Conservation (phyloP, 2,113 vertebrate species). For the Gobius niger region DNA sequence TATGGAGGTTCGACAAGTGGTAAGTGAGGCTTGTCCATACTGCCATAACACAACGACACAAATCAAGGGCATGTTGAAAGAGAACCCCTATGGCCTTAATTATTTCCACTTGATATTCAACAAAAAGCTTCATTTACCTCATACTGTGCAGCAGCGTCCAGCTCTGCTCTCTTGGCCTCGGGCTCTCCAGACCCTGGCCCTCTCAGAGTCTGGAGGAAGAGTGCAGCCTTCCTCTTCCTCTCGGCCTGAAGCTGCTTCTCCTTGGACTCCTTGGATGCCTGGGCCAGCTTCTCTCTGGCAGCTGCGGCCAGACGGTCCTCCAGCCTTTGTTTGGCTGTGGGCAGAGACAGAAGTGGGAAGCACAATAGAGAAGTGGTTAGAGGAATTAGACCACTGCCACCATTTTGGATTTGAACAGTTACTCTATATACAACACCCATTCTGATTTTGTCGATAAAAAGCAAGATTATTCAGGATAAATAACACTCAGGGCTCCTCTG, state of each 20-base stretch:
- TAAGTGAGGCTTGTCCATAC: too few relatives aligned
- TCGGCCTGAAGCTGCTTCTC: constrained; percentile 97
- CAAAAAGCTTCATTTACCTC: constrained; percentile 72
- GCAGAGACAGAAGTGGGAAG: constrained; percentile 27
- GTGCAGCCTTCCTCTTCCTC: constrained; percentile 92
- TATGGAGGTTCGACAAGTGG: too few relatives aligned
- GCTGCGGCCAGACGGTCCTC: constrained; percentile 97
- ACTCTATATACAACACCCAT: too few relatives aligned
- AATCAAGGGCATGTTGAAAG: too few relatives aligned
- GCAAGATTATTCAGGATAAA: neutral
- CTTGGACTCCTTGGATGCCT: constrained; percentile 97
- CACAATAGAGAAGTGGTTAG: constrained; percentile 24
- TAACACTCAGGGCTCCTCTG: too few relatives aligned
- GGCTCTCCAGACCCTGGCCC: constrained; percentile 80
- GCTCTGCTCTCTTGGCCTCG: constrained; percentile 80
- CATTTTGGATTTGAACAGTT: constrained; percentile 6
- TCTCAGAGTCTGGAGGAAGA: constrained; percentile 92
- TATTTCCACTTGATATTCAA: neutral
- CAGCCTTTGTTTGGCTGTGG: constrained; percentile 92
- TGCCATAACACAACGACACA: too few relatives aligned
- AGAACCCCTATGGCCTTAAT: too few relatives aligned
- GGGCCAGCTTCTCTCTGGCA: constrained; percentile 94
- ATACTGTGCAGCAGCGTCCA: constrained; percentile 70
- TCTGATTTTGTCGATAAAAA: too few relatives aligned
- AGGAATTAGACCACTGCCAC: constrained; percentile 4